phyloP scores from a whole-genome alignment of 2,113 vertebrate species.

The Herpailurus yagouaroundi region DNA sequence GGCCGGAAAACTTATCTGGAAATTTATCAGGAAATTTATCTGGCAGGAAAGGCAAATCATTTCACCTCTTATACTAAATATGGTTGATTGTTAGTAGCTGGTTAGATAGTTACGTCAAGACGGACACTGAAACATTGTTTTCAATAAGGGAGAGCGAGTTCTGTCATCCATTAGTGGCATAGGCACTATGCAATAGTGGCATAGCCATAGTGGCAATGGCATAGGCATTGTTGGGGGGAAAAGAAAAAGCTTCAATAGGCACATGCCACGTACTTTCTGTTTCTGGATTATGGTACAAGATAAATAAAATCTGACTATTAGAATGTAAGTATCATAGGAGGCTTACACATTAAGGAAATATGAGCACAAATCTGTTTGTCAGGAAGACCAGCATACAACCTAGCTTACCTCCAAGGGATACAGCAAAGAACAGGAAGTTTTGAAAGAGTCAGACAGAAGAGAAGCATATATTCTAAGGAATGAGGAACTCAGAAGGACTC shows the following conservation, averaged over 20 bases:
- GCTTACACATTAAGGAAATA: neutral
- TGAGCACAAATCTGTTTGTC: neutral
- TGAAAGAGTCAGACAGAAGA: neutral
- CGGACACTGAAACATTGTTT: neutral
- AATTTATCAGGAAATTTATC: no score
- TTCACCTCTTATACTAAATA: constrained; percentile 30
- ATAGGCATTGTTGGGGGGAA: neutral
- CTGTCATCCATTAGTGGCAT: neutral
- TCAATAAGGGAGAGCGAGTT: neutral
- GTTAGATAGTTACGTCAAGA: neutral
- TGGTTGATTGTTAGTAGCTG: neutral
- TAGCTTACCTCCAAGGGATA: neutral
- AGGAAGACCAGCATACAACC: neutral
- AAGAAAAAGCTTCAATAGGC: neutral
- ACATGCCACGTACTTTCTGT: neutral
- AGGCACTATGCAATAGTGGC: no score
- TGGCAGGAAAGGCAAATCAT: neutral
- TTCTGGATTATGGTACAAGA: neutral
- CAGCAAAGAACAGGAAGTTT: neutral
- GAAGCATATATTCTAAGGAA: neutral
- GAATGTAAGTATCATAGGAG: neutral
- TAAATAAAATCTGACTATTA: neutral
- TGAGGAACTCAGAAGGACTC: neutral
- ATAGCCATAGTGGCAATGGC: no score
- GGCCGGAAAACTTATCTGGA: no score